Evolutionary conservation across 1,140 invertebrate species (phyloP), one percentile per base, ranked within the genome.

Genomic region (Pseudachorutes palmiensis): DNA sequence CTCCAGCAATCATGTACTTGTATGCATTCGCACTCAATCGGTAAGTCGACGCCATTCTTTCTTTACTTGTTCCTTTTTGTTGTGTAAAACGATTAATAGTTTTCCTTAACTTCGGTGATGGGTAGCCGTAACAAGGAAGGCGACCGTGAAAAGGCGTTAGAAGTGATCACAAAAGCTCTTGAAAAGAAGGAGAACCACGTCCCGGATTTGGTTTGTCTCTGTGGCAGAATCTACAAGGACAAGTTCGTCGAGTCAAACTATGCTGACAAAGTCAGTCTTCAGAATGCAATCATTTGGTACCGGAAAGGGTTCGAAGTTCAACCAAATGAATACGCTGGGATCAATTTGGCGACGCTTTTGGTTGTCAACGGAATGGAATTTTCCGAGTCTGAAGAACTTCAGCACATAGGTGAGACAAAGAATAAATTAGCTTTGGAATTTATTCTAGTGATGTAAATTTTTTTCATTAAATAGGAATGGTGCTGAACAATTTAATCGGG

Each of bases 171-270:
- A 36, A 89, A 91, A 76, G 93, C 92, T 0, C 79, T 96, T 29
- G 86, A 93, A 70, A 92, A 92, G 76, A 91, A 93, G 78, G 92
- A 96, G 78, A 94, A 95, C 78, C 86, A 91, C 77, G 91, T 94
- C 75, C 90, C 83, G 16, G 97, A 99, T 78, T 95, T 98, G 86
- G 79, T 99, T n/a, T 98, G 97, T 77, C 83, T 99, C 1, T 98
- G 95, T 79, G 97, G 97, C 1, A 84, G 97, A 66, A 98, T 99
- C 76, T 98, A 98, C 78, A 99, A 99, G 80, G 97, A 99, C 79
- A 95, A 91, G 77, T 99, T 98, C 81, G 92, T 97, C 24, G 94
- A 98, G 81, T 96, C 92, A 45, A 85, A 90, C 71, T 95, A 96
- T 76, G 85, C 84, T 0, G 95, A 99, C 77, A 83, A 86, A 75